Base-by-base conservation (phyloP, 1,140 invertebrate genomes). In the Formica exsecta region DNA sequence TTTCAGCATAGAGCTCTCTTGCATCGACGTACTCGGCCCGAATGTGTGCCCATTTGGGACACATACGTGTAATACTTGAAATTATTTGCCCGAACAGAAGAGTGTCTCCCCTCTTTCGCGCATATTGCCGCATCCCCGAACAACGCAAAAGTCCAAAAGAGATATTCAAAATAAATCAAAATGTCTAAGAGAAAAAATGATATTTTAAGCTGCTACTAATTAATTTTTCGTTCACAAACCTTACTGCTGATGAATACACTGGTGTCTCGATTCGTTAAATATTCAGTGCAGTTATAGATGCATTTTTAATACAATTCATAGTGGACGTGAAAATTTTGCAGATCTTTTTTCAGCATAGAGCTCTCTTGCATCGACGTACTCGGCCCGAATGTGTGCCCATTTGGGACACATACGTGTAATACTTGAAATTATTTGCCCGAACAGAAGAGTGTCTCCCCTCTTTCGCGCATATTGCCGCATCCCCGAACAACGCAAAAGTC, bases 11-110 rank as follows among this genome's bases (percentile, higher is more conserved):
- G 48, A 57, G 57, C 44, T 74, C n/a, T n/a, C 44, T 74, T 81
- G 83, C 88, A 77, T 88, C 90, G 89, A 73, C 89, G 89, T 90
- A 90, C 83, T 90, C 89, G 89, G 83, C 83, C 77, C 57, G 41
- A 64, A 48, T 29, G n/a, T 54, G 32, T 54, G 48, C 74, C 38
- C 74, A 32, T n/a, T 59, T 9, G 0, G 76, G 62, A 88, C 75
- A 80, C 77, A 61, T 59, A 54, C 64, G 61, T 66, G 66, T 70
- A 85, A 74, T 54, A 86, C 73, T 71, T 48, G 80, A 61, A 68
- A 65, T 85, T 86, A 64, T n/a, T 80, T 61, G 75, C 59, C 19
- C 80, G 75, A 85, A 79, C 73, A 48, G 85, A 44, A 80, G 75
- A 85, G 61, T 38, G 22, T 71, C 32, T 85, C 68, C 22, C 54